A percentile compares a stretch with the other conserved stretches of the same genome.
These are phyloP conservation scores for Sceliomorpha sp. DNA, from an alignment of 2,888 invertebrate genomes.

Conservation along the genomic window DNA sequence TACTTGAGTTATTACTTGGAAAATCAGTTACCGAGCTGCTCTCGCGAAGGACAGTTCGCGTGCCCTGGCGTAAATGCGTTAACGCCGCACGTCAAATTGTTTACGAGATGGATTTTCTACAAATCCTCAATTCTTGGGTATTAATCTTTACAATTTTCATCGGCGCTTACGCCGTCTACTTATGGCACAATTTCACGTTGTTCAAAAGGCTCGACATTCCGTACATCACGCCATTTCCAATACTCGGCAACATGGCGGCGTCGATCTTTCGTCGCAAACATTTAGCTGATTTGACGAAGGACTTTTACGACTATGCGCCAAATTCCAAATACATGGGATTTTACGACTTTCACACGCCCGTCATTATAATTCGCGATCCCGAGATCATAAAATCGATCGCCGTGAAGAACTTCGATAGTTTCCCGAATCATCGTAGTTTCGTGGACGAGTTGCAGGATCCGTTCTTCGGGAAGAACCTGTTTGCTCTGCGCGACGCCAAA, in stretches of 20 bases:
- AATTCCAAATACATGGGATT: conserved; percentile 62
- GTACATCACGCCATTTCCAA: conserved; percentile 28
- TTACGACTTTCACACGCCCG: conserved; percentile 58
- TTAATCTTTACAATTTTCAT: too few species aligned
- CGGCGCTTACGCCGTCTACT: not conserved
- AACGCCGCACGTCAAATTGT: too few species aligned
- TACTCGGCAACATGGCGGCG: conserved; percentile 53
- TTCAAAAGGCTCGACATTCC: conserved; percentile 55
- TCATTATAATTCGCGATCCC: conserved; percentile 61
- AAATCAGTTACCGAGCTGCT: too few species aligned
- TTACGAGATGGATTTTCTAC: too few species aligned
- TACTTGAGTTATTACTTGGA: too few species aligned
- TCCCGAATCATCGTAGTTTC: conserved; percentile 52
- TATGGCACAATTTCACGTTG: conserved; percentile 10
- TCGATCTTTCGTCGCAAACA: conserved; percentile 30
- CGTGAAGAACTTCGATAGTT: conserved; percentile 64
- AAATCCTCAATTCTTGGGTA: too few species aligned
- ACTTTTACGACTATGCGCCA: conserved; percentile 45
- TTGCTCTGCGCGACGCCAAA: conserved; percentile 72
- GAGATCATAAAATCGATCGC: conserved; percentile 60
- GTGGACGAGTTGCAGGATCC: conserved; percentile 43
- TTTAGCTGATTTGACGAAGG: conserved; percentile 10
- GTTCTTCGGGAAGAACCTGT: conserved; percentile 53
- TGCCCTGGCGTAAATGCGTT: too few species aligned
- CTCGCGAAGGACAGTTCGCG: too few species aligned